These are phyloP conservation scores for Bombyx huttoni DNA, from an alignment of 2,888 invertebrate species.

Conservation along the genomic window DNA sequence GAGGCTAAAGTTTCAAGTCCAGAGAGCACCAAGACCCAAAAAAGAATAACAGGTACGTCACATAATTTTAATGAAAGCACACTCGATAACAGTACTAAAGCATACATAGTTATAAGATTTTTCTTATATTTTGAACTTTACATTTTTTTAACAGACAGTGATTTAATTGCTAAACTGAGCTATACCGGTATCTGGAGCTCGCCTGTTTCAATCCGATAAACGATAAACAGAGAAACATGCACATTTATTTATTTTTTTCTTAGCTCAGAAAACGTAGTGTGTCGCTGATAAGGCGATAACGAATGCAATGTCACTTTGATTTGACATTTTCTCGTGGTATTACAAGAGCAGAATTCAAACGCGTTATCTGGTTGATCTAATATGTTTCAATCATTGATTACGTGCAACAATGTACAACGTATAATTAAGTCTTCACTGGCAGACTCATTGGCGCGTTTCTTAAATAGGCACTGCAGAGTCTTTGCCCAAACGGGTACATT, in stretches of 20 bases:
- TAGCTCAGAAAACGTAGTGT: conserved; percentile 2
- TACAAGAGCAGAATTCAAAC: neutral
- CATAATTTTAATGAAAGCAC: neutral
- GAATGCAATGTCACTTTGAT: conserved; percentile 22
- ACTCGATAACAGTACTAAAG: too few species aligned
- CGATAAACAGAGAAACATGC: neutral
- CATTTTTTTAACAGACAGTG: too few species aligned
- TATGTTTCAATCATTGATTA: neutral
- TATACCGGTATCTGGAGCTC: conserved; percentile 4
- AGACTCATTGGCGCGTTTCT: conserved; percentile 12
- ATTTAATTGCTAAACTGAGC: too few species aligned
- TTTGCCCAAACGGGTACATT: neutral
- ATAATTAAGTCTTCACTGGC: neutral
- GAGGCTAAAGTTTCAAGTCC: conserved; percentile 54
- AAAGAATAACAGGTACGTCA: conserved; percentile 72
- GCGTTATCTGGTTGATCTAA: too few species aligned
- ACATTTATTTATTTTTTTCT: conserved; percentile 1
- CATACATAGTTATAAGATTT: too few species aligned
- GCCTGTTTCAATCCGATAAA: conserved; percentile 2
- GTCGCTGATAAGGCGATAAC: conserved; percentile 11
- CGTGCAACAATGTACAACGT: neutral
- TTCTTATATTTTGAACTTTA: too few species aligned
- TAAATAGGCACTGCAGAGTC: neutral
- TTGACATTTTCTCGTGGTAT: neutral
- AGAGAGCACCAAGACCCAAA: conserved; percentile 64